Base-by-base conservation (phyloP, 2,797 vertebrate genomes). In the Todus mexicanus region DNA sequence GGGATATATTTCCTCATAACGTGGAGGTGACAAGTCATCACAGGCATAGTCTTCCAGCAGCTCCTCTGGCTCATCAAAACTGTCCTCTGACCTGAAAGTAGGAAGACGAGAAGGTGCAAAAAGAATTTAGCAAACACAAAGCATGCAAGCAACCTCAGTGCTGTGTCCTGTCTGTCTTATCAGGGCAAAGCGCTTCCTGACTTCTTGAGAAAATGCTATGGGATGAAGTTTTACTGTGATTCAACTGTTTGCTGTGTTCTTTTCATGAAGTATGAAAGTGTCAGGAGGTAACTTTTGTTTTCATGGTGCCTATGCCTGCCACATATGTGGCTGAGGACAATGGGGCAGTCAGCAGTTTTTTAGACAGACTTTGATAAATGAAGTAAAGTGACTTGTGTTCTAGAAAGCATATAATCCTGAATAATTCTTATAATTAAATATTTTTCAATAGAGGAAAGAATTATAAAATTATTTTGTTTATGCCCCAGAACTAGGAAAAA, bases 1-100 rank as follows among this genome's bases (percentile, higher is more conserved):
- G 18, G 95, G 90, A 25, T 96, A 97, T 91, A 98, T 94, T 77
- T 98, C 97, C 66, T 98, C 97, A 9, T 98, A 98, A 43, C 79
- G 95, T 18, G 97, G 98, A 83, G 97, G 97, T 57, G 93, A 90
- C 61, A 96, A 73, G 37, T 90, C 40, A 50, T 50, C 47, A 61
- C 5, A 11, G n/a, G 43, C 6, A 8, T 84, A 94, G 6, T 90
- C 84, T 90, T 93, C 93, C 40, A 47, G 56, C 14, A 48, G 57
- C 40, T 84, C 96, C 78, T 91, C 93, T 53, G 84, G 74, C 25
- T 71, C 93, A 51, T 84, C 63, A 53, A 79, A 87, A 22, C 56
- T 88, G 48, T 88, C 59, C 31, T 87, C 77, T 83, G 83, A 92
- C 59, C 98, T 98, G 93, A 78, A 96, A 97, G 87, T 4, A 40